Base-by-base conservation (phyloP, 2,113 vertebrate genomes). In the Cyphomyrus discorhynchus region DNA sequence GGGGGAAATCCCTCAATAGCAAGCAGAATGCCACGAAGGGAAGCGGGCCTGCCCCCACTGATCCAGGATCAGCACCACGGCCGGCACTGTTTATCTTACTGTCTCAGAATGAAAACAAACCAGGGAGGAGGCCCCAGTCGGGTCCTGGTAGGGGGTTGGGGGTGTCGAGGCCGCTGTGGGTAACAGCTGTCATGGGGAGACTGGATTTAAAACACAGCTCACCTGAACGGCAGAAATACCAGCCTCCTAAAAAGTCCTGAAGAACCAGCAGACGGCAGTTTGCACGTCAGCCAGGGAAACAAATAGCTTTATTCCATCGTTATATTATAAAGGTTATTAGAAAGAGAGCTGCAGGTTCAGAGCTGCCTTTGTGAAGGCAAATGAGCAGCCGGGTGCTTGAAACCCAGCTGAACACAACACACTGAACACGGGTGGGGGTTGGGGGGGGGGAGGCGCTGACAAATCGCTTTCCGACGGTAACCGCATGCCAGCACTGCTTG, bases 361-460 rank as follows among this genome's bases (percentile, higher is more conserved):
- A 87, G 91, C 89, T 85, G 88, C 90, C 90, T 91, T 90, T 90
- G 35, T 92, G 45, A 91, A 92, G 91, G 89, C 39, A 88, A 89
- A 90, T 87, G 42, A 87, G 90, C 90, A 89, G 74, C 89, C 52
- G 58, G 52, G 80, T 45, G 35, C 42, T 90, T 35, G 89, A 56
- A 39, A 80, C 80, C 88, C 82, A 89, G 88, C 82, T 83, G 88
- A 89, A 83, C 49, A 31, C 88, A 90, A 21, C 49, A 52, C 3
- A 49, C 58, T 35, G 49, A 52, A 42, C 19, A 17, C 3, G 21
- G 56, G 24, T 2, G 21, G 56, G 56, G 56, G 56, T 5, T 5
- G n/a, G 56, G 56, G 19, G 5, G n/a, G 56, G 35, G 58, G 19
- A 35, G 17, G 31, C 27, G 13, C 11, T 77, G 70, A 77, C 31